Conservation (phyloP, 2,797 vertebrate genomes). For the Anas bahamensis region DNA sequence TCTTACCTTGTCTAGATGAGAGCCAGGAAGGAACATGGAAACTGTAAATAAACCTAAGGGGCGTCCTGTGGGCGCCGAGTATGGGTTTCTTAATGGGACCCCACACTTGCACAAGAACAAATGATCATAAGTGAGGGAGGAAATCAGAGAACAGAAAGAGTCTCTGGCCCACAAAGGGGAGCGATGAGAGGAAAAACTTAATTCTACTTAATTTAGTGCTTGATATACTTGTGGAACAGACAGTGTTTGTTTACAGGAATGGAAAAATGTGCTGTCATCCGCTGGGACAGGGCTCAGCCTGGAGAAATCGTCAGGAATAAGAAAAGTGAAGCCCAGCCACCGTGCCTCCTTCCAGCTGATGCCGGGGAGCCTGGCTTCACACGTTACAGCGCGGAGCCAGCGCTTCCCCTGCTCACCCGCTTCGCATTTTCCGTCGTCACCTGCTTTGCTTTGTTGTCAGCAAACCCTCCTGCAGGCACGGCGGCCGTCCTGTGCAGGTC, state of each 20-base stretch:
- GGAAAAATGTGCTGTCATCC: not conserved
- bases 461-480: not conserved
- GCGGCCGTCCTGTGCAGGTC: fast-evolving
- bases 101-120: not conserved
- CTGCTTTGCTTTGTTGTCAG: not conserved
- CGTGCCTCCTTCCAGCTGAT: not conserved
- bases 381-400: fast-evolving
- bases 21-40: not conserved
- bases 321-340: not conserved
- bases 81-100: not conserved
- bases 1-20: not conserved
- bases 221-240: not conserved
- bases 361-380: not conserved
- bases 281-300: not conserved
- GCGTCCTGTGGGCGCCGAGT: not conserved
- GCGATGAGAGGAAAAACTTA: not conserved
- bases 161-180: not conserved
- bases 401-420: not conserved
- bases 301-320: not conserved
- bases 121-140: not conserved
- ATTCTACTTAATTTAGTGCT: not conserved
- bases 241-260: fast-evolving
- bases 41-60: not conserved
- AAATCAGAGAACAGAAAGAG: not conserved
- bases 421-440: no score